A percentile compares a stretch with the other conserved stretches of the same genome.
These are phyloP conservation scores for Hoplostethus mediterraneus DNA, from an alignment of 2,797 vertebrate genomes.

Conservation along the genomic window DNA sequence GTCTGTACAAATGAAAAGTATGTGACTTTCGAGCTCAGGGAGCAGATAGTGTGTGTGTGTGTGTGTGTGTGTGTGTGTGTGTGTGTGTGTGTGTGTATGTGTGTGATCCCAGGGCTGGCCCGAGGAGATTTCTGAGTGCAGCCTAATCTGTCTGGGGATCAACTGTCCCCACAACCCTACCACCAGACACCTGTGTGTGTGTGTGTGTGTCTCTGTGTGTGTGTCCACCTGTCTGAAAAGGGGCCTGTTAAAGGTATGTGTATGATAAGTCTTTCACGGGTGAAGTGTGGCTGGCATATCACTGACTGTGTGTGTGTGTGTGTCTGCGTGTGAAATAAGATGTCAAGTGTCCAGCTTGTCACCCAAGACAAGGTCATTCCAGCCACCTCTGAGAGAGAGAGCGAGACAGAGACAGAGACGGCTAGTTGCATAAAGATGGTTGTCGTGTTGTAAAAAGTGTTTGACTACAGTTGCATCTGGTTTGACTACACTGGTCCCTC, in stretches of 20 bases:
- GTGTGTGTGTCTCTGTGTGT: constrained; percentile 30
- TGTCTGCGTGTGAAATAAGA: constrained; percentile 50
- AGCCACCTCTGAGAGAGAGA: not conserved
- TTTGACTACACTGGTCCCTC: not conserved
- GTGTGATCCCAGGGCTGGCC: constrained; percentile 62
- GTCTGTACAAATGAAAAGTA: constrained; percentile 20
- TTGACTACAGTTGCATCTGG: constrained; percentile 20
- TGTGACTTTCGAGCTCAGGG: constrained; percentile 48
- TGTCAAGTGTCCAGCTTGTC: constrained; percentile 64
- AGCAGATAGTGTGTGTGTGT: not conserved
- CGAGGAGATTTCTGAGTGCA: constrained; percentile 78
- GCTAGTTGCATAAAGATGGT: constrained; percentile 24
- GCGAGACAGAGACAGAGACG: constrained; percentile 9
- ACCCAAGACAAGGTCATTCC: constrained; percentile 58
- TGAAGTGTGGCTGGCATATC: constrained; percentile 50
- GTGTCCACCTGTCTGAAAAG: constrained; percentile 30
- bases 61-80: constrained; percentile 25
- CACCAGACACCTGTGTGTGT: constrained; percentile 51
- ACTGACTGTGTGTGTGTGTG: constrained; percentile 27
- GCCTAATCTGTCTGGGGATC: constrained; percentile 81
- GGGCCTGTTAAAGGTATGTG: constrained; percentile 20
- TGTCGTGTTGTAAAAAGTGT: constrained; percentile 19
- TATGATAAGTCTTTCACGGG: constrained; percentile 43
- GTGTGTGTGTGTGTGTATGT: constrained; percentile 23
- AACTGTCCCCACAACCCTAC: constrained; percentile 71